phyloP scores from a whole-genome alignment of 2,113 vertebrate species.

The Dolichotis patagonum region DNA sequence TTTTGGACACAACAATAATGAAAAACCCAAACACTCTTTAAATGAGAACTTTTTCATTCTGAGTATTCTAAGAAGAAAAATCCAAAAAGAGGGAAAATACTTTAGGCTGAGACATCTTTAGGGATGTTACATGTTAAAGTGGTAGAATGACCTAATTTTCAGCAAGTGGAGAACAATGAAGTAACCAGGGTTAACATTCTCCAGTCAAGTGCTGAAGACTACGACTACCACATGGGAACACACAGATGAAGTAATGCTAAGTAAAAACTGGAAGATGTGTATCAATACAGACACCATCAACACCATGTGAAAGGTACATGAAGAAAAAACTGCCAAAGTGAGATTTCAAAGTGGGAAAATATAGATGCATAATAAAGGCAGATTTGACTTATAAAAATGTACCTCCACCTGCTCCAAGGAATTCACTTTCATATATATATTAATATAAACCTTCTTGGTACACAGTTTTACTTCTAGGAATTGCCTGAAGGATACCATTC shows the following conservation, averaged over 20 bases:
- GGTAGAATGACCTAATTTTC: not conserved
- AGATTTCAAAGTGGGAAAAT: not conserved
- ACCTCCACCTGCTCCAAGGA: not conserved
- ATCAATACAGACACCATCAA: not conserved
- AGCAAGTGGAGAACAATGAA: not conserved
- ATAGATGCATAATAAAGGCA: not conserved
- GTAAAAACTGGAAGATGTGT: not conserved
- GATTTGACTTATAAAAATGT: not conserved
- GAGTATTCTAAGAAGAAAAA: conserved; percentile 46
- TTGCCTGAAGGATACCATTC: not conserved
- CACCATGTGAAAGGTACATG: not conserved
- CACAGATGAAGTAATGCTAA: not conserved
- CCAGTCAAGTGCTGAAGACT: not conserved
- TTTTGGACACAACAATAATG: not conserved
- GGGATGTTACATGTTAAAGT: not conserved
- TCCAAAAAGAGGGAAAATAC: not conserved
- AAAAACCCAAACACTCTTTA: not conserved
- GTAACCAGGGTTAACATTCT: not conserved
- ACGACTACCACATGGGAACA: not conserved
- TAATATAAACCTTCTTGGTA: conserved; percentile 1
- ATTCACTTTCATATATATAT: not conserved
- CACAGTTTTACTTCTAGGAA: not conserved
- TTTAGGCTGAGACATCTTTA: conserved; percentile 48
- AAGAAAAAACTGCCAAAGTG: not conserved
- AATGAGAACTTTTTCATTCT: conserved; percentile 28